Conservation (phyloP, 2,888 invertebrate species). For the Uropetala carovei region DNA sequence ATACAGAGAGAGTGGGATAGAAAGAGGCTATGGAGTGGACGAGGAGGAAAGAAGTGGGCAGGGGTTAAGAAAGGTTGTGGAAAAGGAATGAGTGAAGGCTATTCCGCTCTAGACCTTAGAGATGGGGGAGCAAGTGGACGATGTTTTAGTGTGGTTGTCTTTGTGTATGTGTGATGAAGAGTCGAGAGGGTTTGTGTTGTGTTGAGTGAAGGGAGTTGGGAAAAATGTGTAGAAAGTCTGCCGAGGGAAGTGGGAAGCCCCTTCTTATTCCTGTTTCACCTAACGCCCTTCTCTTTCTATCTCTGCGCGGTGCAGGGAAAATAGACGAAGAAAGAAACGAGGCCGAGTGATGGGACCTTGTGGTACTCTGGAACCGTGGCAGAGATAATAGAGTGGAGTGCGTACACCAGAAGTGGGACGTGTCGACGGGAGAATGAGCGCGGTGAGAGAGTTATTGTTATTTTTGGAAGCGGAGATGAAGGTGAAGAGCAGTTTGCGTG, state of each 20-base stretch:
- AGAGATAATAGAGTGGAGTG: neutral
- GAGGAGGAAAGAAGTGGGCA: neutral
- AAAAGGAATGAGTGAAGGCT: neutral
- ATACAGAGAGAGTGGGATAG: neutral
- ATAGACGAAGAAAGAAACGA: neutral
- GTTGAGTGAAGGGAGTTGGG: neutral
- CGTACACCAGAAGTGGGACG: neutral
- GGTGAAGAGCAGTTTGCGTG: neutral
- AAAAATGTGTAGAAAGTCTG: no score
- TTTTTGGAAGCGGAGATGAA: neutral
- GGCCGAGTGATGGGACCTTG: neutral
- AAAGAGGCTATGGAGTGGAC: neutral
- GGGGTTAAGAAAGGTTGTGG: conserved; percentile 14
- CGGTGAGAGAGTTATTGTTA: neutral
- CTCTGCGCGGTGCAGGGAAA: neutral
- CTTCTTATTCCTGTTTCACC: neutral
- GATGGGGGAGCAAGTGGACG: neutral
- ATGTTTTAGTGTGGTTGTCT: neutral
- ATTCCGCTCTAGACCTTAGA: neutral
- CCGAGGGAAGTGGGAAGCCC: no score
- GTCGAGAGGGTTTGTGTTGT: neutral
- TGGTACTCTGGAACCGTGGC: neutral
- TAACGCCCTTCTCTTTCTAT: neutral
- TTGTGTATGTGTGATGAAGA: neutral
- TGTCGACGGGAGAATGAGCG: neutral